These are phyloP conservation scores for Peromyscus polionotus DNA, from an alignment of 2,113 vertebrate genomes.

Conservation along the genomic window DNA sequence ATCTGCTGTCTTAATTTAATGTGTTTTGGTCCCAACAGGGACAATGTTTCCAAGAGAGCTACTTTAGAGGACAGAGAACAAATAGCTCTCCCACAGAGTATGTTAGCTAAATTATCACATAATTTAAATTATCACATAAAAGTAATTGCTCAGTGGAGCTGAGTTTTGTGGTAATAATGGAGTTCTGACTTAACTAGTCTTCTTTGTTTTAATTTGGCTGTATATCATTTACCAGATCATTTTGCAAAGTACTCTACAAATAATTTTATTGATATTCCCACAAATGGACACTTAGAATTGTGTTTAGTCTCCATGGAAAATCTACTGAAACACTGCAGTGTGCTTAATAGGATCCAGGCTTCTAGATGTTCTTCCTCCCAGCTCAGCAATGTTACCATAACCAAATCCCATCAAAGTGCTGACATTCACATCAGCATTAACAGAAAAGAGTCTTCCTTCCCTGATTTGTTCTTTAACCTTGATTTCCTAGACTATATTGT, in stretches of 20 bases:
- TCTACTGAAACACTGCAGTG: neutral
- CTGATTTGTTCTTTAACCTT: neutral
- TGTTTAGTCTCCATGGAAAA: neutral
- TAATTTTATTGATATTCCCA: constrained; percentile 1
- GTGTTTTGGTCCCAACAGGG: neutral
- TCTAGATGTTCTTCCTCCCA: neutral
- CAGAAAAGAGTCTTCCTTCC: neutral
- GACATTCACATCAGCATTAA: neutral
- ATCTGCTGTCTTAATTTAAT: constrained; percentile 44
- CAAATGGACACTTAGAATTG: neutral
- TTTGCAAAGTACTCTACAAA: constrained; percentile 33
- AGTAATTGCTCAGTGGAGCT: neutral
- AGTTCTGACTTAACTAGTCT: neutral
- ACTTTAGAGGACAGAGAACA: neutral
- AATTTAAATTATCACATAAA: constrained; percentile 28
- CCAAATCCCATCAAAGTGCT: neutral
- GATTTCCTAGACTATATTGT: neutral
- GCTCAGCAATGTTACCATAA: neutral
- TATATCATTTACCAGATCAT: constrained; percentile 3
- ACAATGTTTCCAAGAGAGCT: constrained; percentile 39
- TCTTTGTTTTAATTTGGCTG: constrained; percentile 4
- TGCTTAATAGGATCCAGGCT: neutral
- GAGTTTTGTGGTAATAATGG: neutral
- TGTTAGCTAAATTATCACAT: constrained; percentile 3
- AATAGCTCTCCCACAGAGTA: neutral